Base-by-base conservation (phyloP, 2,888 invertebrate genomes). In the Acleris sparsana region DNA sequence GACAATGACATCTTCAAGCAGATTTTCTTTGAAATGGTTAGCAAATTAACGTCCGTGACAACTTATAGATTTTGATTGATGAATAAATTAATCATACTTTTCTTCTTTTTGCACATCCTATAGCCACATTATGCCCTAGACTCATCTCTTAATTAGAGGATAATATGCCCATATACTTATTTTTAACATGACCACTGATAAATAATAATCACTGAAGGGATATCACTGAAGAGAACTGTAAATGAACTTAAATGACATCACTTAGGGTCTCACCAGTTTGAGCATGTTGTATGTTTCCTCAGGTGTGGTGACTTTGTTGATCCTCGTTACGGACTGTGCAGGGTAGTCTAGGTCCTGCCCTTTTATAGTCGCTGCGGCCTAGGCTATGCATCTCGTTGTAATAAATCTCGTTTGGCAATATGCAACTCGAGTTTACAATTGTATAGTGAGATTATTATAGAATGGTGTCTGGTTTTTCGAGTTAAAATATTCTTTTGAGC, bases 381-480 rank as follows among this genome's bases (percentile, higher is more conserved):
- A 85, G 82, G 86, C 80, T 83, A 80, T 75, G 77, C 79, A 74
- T 67, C 71, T 75, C 79, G 72, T 77, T 75, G 86, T 82, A 87
- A 88, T 86, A 86, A 86, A 87, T 88, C 86, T 78, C 51, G 80
- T 89, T 88, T 85, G 82, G 82, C 78, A 89, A 89, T 81, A 74
- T 74, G 85, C 81, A 85, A 85, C 80, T 46, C 75, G 83, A 85
- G 79, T 70, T 72, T 75, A 72, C 67, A 68, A 71, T 68, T 62
- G 56, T 25, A 72, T 67, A 69, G 71, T 63, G 4, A 0, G 5
- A 25, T 46, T 69, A 69, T 63, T 13, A 53, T 46, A 25, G 57
- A 69, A 52, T 53, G 64, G 39, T 22, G 44, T 48, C 16, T 73
- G 63, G 2, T 11, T 17, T 29, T 11, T 53, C 22, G 22, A 33